Conservation (phyloP, 2,113 vertebrate genomes). For the Phalacrocorax aristotelis region DNA sequence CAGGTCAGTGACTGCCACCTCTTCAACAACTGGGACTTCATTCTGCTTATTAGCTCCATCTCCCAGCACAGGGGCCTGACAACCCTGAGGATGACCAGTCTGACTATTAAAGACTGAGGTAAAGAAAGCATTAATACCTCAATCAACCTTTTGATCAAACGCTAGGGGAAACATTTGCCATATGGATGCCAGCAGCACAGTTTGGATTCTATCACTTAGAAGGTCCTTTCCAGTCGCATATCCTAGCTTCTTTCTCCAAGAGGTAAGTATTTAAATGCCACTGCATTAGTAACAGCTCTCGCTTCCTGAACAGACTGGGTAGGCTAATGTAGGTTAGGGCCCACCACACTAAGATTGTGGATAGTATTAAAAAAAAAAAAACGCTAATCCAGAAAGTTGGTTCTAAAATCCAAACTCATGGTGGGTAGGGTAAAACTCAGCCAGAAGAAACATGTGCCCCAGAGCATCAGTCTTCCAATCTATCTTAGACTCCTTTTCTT, state of each 20-base stretch:
- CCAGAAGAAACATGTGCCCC: background rate
- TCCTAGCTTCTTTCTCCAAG: background rate
- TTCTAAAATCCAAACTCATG: background rate
- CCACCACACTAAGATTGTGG: background rate
- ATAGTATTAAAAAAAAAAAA: background rate
- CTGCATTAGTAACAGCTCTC: background rate
- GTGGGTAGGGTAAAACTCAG: background rate
- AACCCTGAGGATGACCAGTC: no score
- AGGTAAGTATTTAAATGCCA: background rate
- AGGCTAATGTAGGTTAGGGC: background rate
- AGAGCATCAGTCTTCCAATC: background rate
- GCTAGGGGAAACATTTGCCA: background rate
- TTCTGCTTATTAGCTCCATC: no score
- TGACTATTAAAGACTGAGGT: no score
- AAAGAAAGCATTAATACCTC: no score
- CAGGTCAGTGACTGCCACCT: no score
- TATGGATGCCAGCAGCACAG: background rate
- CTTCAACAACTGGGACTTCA: no score
- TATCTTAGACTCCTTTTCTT: background rate
- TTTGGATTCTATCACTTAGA: background rate
- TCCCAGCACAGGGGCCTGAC: no score
- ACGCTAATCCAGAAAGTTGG: background rate
- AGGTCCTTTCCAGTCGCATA: background rate
- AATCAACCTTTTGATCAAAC: background rate
- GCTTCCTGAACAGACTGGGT: background rate